Percentiles rank a stretch among this genome's conserved stretches.
These are phyloP conservation scores for Fragum fragum DNA, from an alignment of 2,888 invertebrate genomes.

Conservation along the genomic window DNA sequence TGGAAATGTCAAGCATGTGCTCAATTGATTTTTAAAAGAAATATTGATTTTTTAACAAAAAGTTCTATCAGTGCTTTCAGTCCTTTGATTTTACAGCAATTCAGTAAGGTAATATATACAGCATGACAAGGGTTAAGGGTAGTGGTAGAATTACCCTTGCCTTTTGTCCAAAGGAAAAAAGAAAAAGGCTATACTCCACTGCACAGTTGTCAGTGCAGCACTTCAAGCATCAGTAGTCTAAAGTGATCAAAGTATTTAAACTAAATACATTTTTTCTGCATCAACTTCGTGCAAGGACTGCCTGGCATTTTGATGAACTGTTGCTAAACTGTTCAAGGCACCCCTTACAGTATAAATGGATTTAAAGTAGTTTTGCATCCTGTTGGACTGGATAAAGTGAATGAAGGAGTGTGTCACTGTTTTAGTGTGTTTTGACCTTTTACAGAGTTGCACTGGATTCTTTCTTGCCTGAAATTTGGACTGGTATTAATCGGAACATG, in stretches of 20 bases:
- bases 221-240: background rate
- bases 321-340: no score
- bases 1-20: no score
- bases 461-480: no score
- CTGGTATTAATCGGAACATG: no score
- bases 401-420: background rate
- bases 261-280: background rate
- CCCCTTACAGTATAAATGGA: background rate
- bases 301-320: no score
- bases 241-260: background rate
- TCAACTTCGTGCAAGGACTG: background rate
- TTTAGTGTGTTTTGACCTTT: background rate
- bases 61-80: no score
- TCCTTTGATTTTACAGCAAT: no score
- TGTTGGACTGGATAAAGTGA: background rate
- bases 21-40: no score
- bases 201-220: background rate
- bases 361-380: background rate
- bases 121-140: no score
- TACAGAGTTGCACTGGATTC: background rate
- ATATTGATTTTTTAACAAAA: no score
- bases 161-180: constrained; percentile 2
- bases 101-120: no score
- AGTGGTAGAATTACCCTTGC: constrained; percentile 1
- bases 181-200: background rate